Evolutionary conservation across 2,113 vertebrate genomes (phyloP).

Genomic region (Hydropotes inermis): DNA sequence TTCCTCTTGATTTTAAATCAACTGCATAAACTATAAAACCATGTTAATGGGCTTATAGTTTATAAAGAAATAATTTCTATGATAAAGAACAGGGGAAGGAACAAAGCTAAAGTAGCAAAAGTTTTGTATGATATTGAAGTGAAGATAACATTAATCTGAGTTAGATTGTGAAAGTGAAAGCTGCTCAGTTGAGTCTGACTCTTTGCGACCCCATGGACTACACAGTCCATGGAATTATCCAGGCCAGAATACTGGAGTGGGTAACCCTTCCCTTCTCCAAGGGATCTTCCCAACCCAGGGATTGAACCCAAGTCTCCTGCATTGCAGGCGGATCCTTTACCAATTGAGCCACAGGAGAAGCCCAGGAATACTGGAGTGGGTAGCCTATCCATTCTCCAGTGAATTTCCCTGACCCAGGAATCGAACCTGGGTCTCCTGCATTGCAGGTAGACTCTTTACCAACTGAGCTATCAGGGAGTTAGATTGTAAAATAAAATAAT

Average conservation of each 20-base stretch:
- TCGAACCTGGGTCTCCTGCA: neutral
- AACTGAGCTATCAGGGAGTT: neutral
- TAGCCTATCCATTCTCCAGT: neutral
- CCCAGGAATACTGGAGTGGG: neutral
- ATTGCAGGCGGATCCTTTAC: neutral
- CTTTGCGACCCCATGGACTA: neutral
- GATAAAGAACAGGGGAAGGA: neutral
- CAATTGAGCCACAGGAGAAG: neutral
- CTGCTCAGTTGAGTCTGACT: neutral
- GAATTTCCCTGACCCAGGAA: neutral
- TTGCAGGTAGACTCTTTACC: neutral
- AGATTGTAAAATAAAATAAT: neutral
- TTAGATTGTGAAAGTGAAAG: neutral
- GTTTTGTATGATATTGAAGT: neutral
- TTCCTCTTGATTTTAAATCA: neutral
- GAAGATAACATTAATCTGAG: neutral
- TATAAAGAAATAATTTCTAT: neutral
- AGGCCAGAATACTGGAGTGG: neutral
- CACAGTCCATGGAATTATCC: neutral
- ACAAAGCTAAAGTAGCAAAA: neutral
- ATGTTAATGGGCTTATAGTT: neutral
- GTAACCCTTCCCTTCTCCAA: neutral
- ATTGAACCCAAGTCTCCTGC: neutral
- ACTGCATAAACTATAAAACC: neutral
- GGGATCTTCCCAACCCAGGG: neutral